Evolutionary conservation across 2,113 vertebrate genomes (phyloP).

Genomic region (Gobius niger): DNA sequence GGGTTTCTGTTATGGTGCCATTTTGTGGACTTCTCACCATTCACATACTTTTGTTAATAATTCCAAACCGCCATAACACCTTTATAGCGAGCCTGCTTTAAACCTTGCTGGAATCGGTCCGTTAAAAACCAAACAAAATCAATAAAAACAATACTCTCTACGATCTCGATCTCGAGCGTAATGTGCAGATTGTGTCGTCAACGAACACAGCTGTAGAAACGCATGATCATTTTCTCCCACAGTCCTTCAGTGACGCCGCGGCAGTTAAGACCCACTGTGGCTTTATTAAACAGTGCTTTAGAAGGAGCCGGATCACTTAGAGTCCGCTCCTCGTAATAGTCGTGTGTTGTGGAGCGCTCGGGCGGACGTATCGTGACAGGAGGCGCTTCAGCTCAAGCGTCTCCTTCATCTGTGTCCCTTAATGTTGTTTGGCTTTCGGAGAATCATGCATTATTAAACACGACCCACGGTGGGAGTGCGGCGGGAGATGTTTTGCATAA

Average conservation of each 20-base stretch:
- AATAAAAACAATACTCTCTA: slow-evolving; percentile 31
- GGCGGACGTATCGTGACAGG: neutral
- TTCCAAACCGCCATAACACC: too few species aligned
- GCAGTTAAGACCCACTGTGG: slow-evolving; percentile 18
- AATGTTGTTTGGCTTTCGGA: slow-evolving; percentile 13
- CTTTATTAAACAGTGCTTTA: slow-evolving; percentile 14
- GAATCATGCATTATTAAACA: slow-evolving; percentile 7
- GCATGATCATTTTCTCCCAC: too few species aligned
- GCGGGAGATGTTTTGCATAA: neutral
- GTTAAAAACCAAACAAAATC: too few species aligned
- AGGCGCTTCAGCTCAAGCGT: neutral
- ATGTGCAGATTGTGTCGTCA: slow-evolving; percentile 48
- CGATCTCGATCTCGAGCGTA: slow-evolving; percentile 52
- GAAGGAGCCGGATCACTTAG: slow-evolving; percentile 15
- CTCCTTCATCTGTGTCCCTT: slow-evolving; percentile 12
- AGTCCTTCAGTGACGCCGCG: slow-evolving; percentile 40
- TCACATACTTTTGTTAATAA: too few species aligned
- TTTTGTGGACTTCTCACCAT: too few species aligned
- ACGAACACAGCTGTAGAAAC: too few species aligned
- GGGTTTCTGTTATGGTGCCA: too few species aligned
- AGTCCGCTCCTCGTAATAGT: neutral
- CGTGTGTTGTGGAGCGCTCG: slow-evolving; percentile 6
- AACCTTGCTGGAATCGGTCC: too few species aligned
- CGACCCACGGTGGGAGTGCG: neutral
- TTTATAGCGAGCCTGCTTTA: too few species aligned